Evolutionary conservation across 2,888 invertebrate genomes (phyloP), one percentile per base, ranked within the genome.

Genomic region (Tuta absoluta): DNA sequence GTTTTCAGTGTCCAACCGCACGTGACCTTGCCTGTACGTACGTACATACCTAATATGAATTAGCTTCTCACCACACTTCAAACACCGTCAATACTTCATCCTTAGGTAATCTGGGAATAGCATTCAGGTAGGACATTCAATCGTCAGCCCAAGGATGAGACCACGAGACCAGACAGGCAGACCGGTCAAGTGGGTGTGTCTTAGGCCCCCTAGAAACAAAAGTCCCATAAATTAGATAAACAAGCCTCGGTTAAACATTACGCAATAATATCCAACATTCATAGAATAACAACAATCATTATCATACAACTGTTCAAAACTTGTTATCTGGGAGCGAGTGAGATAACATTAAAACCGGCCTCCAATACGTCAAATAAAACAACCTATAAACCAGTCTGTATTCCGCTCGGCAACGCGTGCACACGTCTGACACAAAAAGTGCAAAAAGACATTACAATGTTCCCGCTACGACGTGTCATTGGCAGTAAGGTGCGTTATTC

Each of bases 391-490:
- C 79, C 85, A 84, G 86, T 86, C 76, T 76, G 73, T 77, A 77
- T 79, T 80, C 74, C 76, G 80, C 73, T 74, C 74, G 74, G 71
- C 73, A 74, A 75, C 80, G 79, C 79, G 74, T 67, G 75, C 81
- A 81, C 80, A 75, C 74, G 71, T 12, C 72, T 74, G 68, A 70
- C 73, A 69, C 68, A 69, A 72, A 72, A 78, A 81, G 75, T 77
- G 72, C 71, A 69, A 74, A 77, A 77, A 75, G 67, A 74, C 73
- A 64, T 71, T 72, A 78, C 70, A 76, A 91, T 91, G 92, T 81
- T 86, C 74, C 88, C 91, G 71, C 75, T 91, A 69, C 88, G 91
- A 68, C 91, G 91, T 69, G 78, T 87, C 63, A 75, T 82, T 79
- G 85, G 87, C 81, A 87, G 74, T 70, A 91, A 91, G 91, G 92